These are phyloP conservation scores for Drosophila guanche DNA, from an alignment of 1,140 invertebrate species.

Conservation along the genomic window DNA sequence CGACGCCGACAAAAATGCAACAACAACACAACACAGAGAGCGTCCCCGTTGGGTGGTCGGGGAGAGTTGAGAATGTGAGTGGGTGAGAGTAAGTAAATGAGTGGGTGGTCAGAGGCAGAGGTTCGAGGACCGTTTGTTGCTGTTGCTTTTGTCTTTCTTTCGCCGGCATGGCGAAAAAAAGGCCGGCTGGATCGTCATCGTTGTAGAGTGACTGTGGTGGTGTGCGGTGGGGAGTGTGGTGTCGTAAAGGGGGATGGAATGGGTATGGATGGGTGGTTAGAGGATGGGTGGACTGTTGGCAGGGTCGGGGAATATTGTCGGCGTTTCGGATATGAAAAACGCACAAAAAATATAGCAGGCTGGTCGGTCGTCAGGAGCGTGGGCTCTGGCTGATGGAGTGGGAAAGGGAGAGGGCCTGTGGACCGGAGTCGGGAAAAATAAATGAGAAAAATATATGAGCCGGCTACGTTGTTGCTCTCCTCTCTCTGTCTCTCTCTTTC, in stretches of 20 bases:
- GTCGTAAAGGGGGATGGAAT: not conserved
- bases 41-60: conserved; percentile 16
- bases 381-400: not conserved
- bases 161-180: conserved; percentile 78
- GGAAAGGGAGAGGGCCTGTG: not conserved
- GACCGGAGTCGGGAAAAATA: conserved; percentile 65
- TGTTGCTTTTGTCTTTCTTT: conserved; percentile 77
- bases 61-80: not conserved
- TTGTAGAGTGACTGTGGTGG: conserved; percentile 15
- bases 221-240: not conserved
- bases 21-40: conserved; percentile 1
- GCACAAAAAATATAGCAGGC: conserved; percentile 75
- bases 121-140: conserved; percentile 12
- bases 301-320: conserved; percentile 53
- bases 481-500: conserved; percentile 31
- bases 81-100: conserved; percentile 7
- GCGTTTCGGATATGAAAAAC: conserved; percentile 83
- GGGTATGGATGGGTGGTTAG: not conserved
- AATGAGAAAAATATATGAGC: conserved; percentile 81
- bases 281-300: conserved; percentile 7
- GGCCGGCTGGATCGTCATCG: conserved; percentile 65
- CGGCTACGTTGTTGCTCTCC: conserved; percentile 76
- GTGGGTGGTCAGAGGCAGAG: not conserved
- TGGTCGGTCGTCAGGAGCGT: conserved; percentile 2
- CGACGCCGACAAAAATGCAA: too few relatives aligned